Evolutionary conservation across 2,113 vertebrate genomes (phyloP), one percentile per base, ranked within the genome.

Genomic region (Daboia siamensis): DNA sequence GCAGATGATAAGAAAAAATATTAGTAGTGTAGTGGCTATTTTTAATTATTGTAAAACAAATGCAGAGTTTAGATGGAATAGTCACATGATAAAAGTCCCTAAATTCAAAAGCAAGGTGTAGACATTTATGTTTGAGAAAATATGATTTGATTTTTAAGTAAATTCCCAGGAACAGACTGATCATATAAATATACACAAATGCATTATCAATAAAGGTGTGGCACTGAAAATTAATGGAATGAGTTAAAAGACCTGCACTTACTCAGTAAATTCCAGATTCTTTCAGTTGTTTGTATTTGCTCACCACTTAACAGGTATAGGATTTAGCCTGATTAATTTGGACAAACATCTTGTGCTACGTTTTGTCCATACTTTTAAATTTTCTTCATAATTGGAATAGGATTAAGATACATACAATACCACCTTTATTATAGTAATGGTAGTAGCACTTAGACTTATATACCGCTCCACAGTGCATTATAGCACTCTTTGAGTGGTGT

Each of bases 1-100:
- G 10, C 2, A 51, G 64, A 55, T 61, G 89, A 90, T 59, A 26
- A 55, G 46, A 92, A 94, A 94, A 86, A 86, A 88, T 48, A 20
- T 91, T 93, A 10, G 23, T 93, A 0, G 13, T 8, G 20, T 93
- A 0, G 13, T 0, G 0, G 87, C 7, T 48, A 51, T 44, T 91
- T 24, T 88, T 88, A 52, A 88, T 52, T 20, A 21, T 44, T 39
- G n/a, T 20, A 55, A 86, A 91, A 59, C 33, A 12, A 6, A 44
- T 15, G n/a, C 26, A 80, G 24, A n/a, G 23, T 6, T 55, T 20
- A 64, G 86, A 5, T 15, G 56, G 59, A 13, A 52, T 2, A 54
- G 20, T 93, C 0, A 0, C 48, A 15, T 23, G 86, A 59, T 57
- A 87, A 90, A 69, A 90, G 89, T 0, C 0, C 0, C n/a, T 88